Conservation (phyloP, 2,888 invertebrate genomes). For the Blastobasis adustella region DNA sequence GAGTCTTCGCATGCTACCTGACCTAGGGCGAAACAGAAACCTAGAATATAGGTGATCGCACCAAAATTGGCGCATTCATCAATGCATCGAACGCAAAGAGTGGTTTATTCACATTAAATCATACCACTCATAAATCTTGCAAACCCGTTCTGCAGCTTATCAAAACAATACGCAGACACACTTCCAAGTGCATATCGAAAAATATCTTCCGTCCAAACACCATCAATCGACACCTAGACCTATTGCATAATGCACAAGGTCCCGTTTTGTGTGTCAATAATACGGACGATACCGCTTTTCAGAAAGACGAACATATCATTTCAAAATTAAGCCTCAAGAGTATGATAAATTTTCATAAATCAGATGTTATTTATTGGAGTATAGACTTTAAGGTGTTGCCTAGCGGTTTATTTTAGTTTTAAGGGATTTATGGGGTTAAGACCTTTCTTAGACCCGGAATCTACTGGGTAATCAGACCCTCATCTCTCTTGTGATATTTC, state of each 20-base stretch:
- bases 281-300: conserved; percentile 33
- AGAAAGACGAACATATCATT: conserved; percentile 43
- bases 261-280: conserved; percentile 36
- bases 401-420: conserved; percentile 63
- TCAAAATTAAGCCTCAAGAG: conserved; percentile 73
- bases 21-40: conserved; percentile 6
- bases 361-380: conserved; percentile 69
- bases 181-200: conserved; percentile 50
- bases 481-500: conserved; percentile 43
- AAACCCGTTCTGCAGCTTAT: conserved; percentile 74
- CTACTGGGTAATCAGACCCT: conserved; percentile 47
- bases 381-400: conserved; percentile 68
- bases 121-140: conserved; percentile 69
- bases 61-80: conserved; percentile 65
- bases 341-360: conserved; percentile 74
- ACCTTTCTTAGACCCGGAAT: conserved; percentile 39
- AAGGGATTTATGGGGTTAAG: conserved; percentile 44
- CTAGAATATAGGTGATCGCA: conserved; percentile 40
- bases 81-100: conserved; percentile 60
- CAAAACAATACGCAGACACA: conserved; percentile 76
- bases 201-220: conserved; percentile 44
- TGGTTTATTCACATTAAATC: conserved; percentile 75
- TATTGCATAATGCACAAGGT: conserved; percentile 41
- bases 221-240: conserved; percentile 31
- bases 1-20: neutral